Conservation (phyloP, 2,888 invertebrate species). For the Diplolepis rosae region DNA sequence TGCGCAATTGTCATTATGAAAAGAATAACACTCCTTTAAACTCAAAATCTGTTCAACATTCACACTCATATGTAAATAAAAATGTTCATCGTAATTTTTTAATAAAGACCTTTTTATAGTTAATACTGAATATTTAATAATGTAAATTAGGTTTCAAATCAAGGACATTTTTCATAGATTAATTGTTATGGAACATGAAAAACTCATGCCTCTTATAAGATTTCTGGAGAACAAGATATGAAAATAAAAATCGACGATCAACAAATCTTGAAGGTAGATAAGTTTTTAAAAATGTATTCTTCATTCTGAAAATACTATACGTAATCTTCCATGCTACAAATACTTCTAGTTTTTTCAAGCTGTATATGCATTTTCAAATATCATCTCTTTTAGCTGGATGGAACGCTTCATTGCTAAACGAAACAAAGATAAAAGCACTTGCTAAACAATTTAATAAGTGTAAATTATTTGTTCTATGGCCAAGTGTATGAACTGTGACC, state of each 20-base stretch:
- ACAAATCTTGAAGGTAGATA: neutral
- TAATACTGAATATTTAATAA: neutral
- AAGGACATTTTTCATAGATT: neutral
- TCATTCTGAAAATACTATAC: conserved; percentile 8
- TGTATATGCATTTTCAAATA: conserved; percentile 2
- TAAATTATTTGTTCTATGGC: conserved; percentile 34
- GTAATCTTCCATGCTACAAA: conserved; percentile 4
- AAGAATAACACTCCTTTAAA: conserved; percentile 1
- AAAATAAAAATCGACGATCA: neutral
- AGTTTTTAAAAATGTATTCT: conserved; percentile 20
- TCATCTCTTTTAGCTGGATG: conserved; percentile 47
- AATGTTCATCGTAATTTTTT: neutral
- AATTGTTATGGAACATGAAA: neutral
- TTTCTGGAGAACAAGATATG: neutral
- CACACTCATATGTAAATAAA: conserved; percentile 7
- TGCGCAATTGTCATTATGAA: neutral
- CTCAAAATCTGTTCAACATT: conserved; percentile 3
- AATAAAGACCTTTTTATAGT: conserved; percentile 20
- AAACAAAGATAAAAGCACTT: conserved; percentile 15
- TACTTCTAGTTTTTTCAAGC: neutral
- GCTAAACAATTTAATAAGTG: conserved; percentile 34
- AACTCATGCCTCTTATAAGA: neutral
- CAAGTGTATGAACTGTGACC: conserved; percentile 33
- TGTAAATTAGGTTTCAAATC: conserved; percentile 7
- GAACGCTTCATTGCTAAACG: conserved; percentile 39